A percentile compares a stretch with the other conserved stretches of the same genome.
Conservation (phyloP, 2,113 vertebrate genomes). For the Tichodroma muraria region DNA sequence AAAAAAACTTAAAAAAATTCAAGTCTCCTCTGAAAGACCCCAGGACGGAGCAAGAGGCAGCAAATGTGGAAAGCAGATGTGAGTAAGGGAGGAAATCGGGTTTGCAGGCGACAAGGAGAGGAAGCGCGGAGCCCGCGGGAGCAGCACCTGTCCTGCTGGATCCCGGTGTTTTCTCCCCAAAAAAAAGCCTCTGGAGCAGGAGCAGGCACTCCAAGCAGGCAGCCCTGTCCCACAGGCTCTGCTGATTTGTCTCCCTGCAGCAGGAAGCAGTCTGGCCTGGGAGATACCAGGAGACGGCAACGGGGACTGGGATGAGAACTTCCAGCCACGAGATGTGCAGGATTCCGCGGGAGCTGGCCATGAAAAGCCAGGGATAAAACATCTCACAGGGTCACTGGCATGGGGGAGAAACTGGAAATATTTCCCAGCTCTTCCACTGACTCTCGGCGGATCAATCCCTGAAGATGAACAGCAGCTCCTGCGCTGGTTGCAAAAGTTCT, state of each 20-base stretch:
- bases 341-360: background rate
- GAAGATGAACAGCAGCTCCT: background rate
- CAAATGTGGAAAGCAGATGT: slow-evolving; percentile 21
- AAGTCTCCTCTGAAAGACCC: background rate
- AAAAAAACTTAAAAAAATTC: no score
- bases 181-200: background rate
- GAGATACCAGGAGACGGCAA: background rate
- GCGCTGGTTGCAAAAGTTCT: background rate
- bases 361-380: background rate
- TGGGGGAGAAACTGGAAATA: background rate
- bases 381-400: background rate
- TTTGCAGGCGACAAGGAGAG: background rate
- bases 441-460: background rate
- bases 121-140: background rate
- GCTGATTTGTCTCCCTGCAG: background rate
- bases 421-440: background rate
- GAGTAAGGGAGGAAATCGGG: background rate
- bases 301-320: background rate
- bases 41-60: background rate
- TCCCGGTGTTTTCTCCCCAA: fast-evolving
- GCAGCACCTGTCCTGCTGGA: background rate
- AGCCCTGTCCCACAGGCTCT: background rate
- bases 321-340: background rate
- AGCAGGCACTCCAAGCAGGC: background rate
- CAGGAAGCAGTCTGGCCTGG: slow-evolving; percentile 1